Percentiles rank a stretch among this genome's conserved stretches.
Conservation (phyloP, 2,113 vertebrate species). For the Salminus brasiliensis region DNA sequence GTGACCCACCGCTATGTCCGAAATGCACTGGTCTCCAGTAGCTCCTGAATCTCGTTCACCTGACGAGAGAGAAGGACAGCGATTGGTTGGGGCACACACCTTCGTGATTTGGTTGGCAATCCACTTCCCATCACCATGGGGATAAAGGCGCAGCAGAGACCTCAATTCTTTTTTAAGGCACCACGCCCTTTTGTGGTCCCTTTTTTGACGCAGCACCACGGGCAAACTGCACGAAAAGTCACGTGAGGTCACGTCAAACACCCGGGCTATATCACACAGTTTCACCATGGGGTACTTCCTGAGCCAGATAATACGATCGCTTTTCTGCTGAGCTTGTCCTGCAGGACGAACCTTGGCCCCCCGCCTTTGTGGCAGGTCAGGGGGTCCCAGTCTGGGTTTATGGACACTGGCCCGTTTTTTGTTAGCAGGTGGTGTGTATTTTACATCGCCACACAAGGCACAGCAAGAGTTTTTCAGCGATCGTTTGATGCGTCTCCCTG, state of each 20-base stretch:
- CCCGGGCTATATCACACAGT: slow-evolving; percentile 47
- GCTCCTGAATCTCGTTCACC: slow-evolving; percentile 39
- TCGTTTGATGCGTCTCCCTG: slow-evolving; percentile 39
- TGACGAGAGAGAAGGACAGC: slow-evolving; percentile 55
- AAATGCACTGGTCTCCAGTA: not conserved
- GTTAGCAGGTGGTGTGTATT: slow-evolving; percentile 35
- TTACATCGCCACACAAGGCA: slow-evolving; percentile 50
- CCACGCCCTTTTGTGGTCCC: slow-evolving; percentile 7
- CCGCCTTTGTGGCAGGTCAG: not conserved
- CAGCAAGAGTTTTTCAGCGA: slow-evolving; percentile 51
- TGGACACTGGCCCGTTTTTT: slow-evolving; percentile 18
- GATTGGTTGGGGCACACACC: slow-evolving; percentile 43
- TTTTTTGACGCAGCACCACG: slow-evolving; percentile 19
- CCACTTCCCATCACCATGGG: slow-evolving; percentile 10
- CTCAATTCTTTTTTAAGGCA: slow-evolving; percentile 46
- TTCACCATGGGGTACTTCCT: slow-evolving; percentile 42
- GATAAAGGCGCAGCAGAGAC: slow-evolving; percentile 22
- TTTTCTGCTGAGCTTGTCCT: not conserved
- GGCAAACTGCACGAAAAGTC: slow-evolving; percentile 51
- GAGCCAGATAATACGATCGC: slow-evolving; percentile 4
- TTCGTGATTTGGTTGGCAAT: slow-evolving; percentile 38
- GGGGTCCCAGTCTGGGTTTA: not conserved
- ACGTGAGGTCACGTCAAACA: slow-evolving; percentile 49
- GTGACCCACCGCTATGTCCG: slow-evolving; percentile 7
- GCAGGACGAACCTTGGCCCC: not conserved